A percentile compares a stretch with the other conserved stretches of the same genome.
Conservation (phyloP, 2,888 invertebrate species). For the Cantharis lateralis region DNA sequence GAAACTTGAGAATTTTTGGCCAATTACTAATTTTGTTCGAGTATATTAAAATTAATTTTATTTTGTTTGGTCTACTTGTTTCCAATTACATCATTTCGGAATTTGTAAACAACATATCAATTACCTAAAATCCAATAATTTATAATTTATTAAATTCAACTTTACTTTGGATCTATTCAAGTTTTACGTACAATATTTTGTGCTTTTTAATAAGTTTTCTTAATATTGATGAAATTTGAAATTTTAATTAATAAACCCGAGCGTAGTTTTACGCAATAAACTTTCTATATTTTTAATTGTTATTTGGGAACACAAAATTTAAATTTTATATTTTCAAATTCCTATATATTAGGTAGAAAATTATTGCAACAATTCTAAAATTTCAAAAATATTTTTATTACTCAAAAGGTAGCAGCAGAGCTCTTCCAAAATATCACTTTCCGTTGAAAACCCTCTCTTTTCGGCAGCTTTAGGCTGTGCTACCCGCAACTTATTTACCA, state of each 20-base stretch:
- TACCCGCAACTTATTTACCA: too few species aligned
- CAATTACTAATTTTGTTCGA: neutral
- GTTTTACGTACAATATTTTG: neutral
- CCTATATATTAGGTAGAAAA: neutral
- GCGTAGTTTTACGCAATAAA: neutral
- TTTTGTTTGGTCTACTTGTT: too few species aligned
- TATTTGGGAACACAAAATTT: neutral
- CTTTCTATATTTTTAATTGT: neutral
- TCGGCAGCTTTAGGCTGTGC: too few species aligned
- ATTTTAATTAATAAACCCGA: neutral
- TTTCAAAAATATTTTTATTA: neutral
- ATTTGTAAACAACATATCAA: neutral
- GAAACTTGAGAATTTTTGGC: neutral
- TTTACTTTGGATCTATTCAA: neutral
- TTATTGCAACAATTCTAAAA: neutral
- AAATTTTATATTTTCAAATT: neutral
- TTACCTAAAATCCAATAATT: neutral
- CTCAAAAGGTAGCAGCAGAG: too few species aligned
- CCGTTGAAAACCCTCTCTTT: too few species aligned
- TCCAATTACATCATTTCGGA: neutral
- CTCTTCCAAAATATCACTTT: too few species aligned
- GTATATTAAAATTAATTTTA: too few species aligned
- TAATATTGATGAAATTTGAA: neutral
- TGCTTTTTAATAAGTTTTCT: neutral
- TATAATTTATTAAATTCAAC: neutral